phyloP scores from a whole-genome alignment of 2,113 vertebrate species.

The Corythornis cristatus region DNA sequence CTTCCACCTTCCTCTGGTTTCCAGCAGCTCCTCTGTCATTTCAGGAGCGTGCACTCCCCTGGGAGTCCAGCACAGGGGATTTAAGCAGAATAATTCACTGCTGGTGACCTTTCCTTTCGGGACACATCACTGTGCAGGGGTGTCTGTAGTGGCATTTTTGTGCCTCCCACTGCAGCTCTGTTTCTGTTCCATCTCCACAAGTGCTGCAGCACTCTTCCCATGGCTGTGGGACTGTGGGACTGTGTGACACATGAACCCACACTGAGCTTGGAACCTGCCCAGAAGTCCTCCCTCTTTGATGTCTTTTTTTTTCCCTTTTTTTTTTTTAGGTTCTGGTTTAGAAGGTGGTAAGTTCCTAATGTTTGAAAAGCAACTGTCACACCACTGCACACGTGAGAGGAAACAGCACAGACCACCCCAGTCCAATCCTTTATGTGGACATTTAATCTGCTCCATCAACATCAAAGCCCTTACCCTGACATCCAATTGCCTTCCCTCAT shows the following conservation, averaged over 20 bases:
- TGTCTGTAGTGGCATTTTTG: not conserved
- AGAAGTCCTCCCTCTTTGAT: constrained; percentile 6
- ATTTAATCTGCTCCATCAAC: constrained; percentile 38
- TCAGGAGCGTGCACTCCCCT: not conserved
- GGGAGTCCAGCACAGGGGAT: not conserved
- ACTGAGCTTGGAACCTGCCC: not conserved
- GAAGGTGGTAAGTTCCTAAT: constrained; percentile 12
- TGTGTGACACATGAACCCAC: not conserved
- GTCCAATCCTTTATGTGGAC: constrained; percentile 30
- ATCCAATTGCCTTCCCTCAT: not conserved
- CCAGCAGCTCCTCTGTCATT: not conserved
- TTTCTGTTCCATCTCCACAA: not conserved
- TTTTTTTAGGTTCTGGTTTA: not conserved
- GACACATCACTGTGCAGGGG: not conserved
- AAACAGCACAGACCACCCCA: constrained; percentile 31
- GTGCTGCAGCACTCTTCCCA: not conserved
- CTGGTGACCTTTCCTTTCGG: constrained; percentile 12
- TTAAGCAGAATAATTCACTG: not conserved
- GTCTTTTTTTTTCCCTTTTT: not conserved
- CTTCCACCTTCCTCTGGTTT: rapidly evolving
- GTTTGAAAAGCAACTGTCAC: constrained; percentile 50
- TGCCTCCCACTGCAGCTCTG: not conserved
- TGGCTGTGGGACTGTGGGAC: not conserved
- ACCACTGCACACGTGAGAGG: not conserved
- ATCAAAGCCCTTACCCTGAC: constrained; percentile 33